Evolutionary conservation across 2,797 vertebrate species (phyloP), one percentile per base, ranked within the genome.

Genomic region (Oreortyx pictus): DNA sequence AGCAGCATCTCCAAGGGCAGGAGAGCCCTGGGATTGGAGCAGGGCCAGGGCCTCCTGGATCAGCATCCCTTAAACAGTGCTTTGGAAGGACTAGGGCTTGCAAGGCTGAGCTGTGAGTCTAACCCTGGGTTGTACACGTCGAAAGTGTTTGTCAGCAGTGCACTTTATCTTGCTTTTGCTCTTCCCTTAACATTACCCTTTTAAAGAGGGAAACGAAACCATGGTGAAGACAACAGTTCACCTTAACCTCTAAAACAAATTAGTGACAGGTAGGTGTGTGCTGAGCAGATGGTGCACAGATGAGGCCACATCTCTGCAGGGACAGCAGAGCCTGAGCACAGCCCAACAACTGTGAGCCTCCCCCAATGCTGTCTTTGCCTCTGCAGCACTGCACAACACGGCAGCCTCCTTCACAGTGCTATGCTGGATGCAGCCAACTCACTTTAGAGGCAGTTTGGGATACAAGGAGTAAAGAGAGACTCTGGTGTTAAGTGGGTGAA

Each of bases 11-110:
- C 79, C 11, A 61, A 23, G 25, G 1, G 6, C 0, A 19, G 29
- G 18, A 49, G 43, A 86, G 62, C 50, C 2, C 0, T 2, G 3
- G 35, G 23, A 43, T 7, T 0, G 0, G 59, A 73, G 27, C 1
- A 2, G 73, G 57, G 15, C 5, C 22, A 22, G 44, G 15, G 6
- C n/a, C 56, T 33, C 67, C 64, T 18, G 24, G 22, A 7, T 25
- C 39, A n/a, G 4, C 17, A 25, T 31, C 33, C 41, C 25, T 23
- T 19, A 20, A 39, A 5, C 37, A 14, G 75, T 2, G 33, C 50
- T 89, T 52, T 61, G 16, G 4, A 15, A 88, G 47, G 1, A 6
- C 1, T 4, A 25, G 33, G 27, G 44, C 29, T 67, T 16, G 7
- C 0, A 0, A 52, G 27, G 20, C 60, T 37, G n/a, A 80, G 61